A percentile compares a stretch with the other conserved stretches of the same genome.
Conservation (phyloP, 2,113 vertebrate genomes). For the Aegotheles bennettii region DNA sequence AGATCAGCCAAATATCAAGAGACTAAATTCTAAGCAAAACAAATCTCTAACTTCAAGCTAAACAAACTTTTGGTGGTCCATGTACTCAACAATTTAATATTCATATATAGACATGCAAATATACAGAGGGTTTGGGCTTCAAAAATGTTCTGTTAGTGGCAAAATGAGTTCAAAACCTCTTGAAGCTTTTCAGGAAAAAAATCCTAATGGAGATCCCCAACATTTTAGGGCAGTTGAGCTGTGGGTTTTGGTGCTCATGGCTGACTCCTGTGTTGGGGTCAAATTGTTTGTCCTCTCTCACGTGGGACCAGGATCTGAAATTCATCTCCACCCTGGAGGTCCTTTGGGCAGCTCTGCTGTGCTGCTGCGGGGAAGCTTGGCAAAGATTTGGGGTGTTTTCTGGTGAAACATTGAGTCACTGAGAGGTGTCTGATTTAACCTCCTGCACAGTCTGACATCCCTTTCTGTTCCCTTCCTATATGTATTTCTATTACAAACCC, state of each 20-base stretch:
- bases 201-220: not conserved
- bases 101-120: not conserved
- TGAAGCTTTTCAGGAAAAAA: not conserved
- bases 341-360: accelerated
- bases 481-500: not conserved
- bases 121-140: not conserved
- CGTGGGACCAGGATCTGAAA: not conserved
- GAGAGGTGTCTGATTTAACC: not conserved
- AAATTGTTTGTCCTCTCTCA: not conserved
- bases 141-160: not conserved
- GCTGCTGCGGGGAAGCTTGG: not conserved
- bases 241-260: not conserved
- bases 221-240: not conserved
- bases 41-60: conserved; percentile 50
- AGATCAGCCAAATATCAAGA: conserved; percentile 55
- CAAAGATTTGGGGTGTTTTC: not conserved
- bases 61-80: conserved; percentile 57
- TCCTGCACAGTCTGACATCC: not conserved
- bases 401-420: not conserved
- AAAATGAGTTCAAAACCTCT: not conserved
- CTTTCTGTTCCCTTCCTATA: not conserved
- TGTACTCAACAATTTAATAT: conserved; percentile 23
- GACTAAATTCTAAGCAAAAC: conserved; percentile 55
- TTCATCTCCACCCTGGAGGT: not conserved
- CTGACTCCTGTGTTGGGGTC: not conserved